A percentile compares a stretch with the other conserved stretches of the same genome.
Evolutionary conservation across 2,888 invertebrate genomes (phyloP).

Genomic region (Ernsta delagoae): DNA sequence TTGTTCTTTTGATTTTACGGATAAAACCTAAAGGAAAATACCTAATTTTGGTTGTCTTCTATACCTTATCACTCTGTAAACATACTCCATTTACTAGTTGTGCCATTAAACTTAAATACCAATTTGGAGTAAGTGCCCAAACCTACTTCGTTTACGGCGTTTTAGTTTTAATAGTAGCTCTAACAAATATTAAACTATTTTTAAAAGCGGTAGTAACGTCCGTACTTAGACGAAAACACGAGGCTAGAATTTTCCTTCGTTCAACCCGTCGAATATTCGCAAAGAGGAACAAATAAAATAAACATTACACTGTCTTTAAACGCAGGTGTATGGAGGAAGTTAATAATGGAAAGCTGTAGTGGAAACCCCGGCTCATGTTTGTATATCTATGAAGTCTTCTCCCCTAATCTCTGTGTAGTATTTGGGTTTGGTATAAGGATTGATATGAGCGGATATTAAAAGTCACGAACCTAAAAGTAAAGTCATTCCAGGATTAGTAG

Average conservation of each 20-base stretch:
- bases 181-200: constrained; percentile 26
- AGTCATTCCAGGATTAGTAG: no score
- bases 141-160: constrained; percentile 33
- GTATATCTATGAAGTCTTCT: constrained; percentile 59
- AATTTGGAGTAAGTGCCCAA: constrained; percentile 9
- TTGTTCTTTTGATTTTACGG: no score
- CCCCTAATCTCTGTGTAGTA: constrained; percentile 66
- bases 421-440: constrained; percentile 45
- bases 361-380: constrained; percentile 70
- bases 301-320: constrained; percentile 66
- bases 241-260: constrained; percentile 37
- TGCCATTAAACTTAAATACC: constrained; percentile 17
- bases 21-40: no score
- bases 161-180: constrained; percentile 26
- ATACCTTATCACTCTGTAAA: no score
- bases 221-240: constrained; percentile 41
- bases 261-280: constrained; percentile 36
- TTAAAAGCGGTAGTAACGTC: constrained; percentile 25
- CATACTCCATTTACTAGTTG: background rate
- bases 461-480: no score
- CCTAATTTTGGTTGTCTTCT: no score
- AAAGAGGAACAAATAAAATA: constrained; percentile 42
- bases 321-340: constrained; percentile 76
- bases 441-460: no score
- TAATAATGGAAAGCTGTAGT: constrained; percentile 74